Base-by-base conservation (phyloP, 2,888 invertebrate genomes). In the Dryomyza anilis region DNA sequence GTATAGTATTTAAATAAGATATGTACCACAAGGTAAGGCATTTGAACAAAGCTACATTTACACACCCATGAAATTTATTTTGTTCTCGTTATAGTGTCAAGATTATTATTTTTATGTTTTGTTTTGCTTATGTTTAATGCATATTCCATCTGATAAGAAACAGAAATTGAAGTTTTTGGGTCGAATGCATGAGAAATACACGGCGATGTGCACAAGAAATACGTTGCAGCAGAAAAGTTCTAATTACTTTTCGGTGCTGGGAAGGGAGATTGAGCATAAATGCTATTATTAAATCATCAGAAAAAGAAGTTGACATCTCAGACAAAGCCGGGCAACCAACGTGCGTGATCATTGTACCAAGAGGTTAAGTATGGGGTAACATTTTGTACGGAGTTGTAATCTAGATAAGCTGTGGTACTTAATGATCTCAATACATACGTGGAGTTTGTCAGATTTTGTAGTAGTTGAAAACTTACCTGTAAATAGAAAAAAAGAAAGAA, bases 221-320 rank as follows among this genome's bases (percentile, higher is more conserved):
- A 33, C 12, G 12, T 16, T 43, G 43, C 19, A 2, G 19, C 30
- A 30, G 46, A 29, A 27, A 16, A n/a, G 14, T 46, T 59, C 30
- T 46, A 59, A 59, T 59, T 59, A 48, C n/a, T n/a, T 33, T 59
- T 46, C 59, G 39, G 16, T 59, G 43, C 43, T 21, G 23, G 23
- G 25, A 25, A 10, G n/a, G 50, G 14, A 25, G 27, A n/a, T n/a
- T n/a, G n/a, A n/a, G n/a, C 8, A 56, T 23, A 48, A 59, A 46
- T 30, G 21, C 29, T 59, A 52, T 61, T 52, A 61, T 61, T 61
- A 43, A 61, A 52, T 52, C 52, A 61, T 39, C 52, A 61, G 27
- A 59, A 48, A 27, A 10, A 58, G 21, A 45, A 23, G 39, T n/a
- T 57, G 59, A 59, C 59, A 61, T 61, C 36, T 8, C 14, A 10